Evolutionary conservation across 2,113 vertebrate species (phyloP), one percentile per base, ranked within the genome.

Genomic region (Catagonus wagneri): DNA sequence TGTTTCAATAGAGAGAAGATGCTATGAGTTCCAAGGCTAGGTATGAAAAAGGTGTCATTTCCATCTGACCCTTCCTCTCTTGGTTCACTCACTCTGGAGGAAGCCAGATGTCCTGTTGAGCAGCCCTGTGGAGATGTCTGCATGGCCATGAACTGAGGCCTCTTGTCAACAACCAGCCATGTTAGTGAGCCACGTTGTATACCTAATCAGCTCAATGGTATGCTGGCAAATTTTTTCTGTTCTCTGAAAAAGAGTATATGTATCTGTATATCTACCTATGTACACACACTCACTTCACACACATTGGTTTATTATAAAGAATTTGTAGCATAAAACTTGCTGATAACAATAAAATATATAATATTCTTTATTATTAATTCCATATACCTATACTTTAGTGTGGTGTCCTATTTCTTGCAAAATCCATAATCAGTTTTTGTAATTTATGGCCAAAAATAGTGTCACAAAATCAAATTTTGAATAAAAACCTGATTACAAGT

Each of bases 371-470:
- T 75, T 68, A 69, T 75, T 78, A 44, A 78, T 60, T 87, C 15
- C 17, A 32, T 56, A 79, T 6, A 52, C 14, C 8, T 88, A 13
- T 63, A 72, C 17, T 94, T 94, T 32, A 52, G 8, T 13, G 1
- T 83, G 32, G 44, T 23, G 15, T 83, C 19, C 20, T 84, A 65
- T 93, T 69, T 69, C 52, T 96, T 80, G 27, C 22, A 96, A 93
- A 93, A 56, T 85, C 10, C 23, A 63, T 63, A 2, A 32, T 58
- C 10, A 75, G 20, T 66, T 84, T 94, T 84, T 90, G 17, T 71
- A 54, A 68, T 44, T 88, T 88, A 63, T 80, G 16, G 15, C 10
- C 25, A 79, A 71, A 34, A 76, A 44, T 6, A 39, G 12, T 74
- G 32, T 36, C 8, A 72, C 50, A 61, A 85, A 89, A 23, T 91